Percentiles rank a stretch among this genome's conserved stretches.
Conservation (phyloP, 2,888 invertebrate species). For the Lithodes maja region DNA sequence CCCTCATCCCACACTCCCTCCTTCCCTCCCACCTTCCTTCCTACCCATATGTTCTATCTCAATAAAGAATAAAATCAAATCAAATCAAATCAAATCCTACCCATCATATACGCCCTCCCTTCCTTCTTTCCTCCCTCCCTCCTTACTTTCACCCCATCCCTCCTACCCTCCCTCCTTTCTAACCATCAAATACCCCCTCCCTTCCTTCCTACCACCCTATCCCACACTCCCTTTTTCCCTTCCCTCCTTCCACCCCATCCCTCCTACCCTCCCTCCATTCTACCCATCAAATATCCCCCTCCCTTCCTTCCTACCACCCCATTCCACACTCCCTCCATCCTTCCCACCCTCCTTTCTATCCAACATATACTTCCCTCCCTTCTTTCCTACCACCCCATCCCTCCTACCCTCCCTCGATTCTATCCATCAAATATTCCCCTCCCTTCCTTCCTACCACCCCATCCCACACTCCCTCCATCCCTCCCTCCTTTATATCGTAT, state of each 20-base stretch:
- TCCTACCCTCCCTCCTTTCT: background rate
- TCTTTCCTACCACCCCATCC: background rate
- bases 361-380: background rate
- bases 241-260: background rate
- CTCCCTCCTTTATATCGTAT: background rate
- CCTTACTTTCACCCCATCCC: background rate
- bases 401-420: background rate
- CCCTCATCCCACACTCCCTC: background rate
- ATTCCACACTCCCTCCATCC: background rate
- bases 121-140: conserved; percentile 5
- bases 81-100: too few species aligned
- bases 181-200: background rate
- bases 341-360: background rate
- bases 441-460: background rate
- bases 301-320: background rate
- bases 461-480: background rate
- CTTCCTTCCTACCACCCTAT: background rate
- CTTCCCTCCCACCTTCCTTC: background rate
- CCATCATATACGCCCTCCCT: background rate
- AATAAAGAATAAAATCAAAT: too few species aligned
- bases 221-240: conserved; percentile 2
- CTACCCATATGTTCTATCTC: background rate
- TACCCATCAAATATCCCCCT: background rate
- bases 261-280: background rate
- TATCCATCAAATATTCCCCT: background rate